Percentiles rank a stretch among this genome's conserved stretches.
Evolutionary conservation across 2,797 vertebrate genomes (phyloP).

Genomic region (Heliangelus exortis): DNA sequence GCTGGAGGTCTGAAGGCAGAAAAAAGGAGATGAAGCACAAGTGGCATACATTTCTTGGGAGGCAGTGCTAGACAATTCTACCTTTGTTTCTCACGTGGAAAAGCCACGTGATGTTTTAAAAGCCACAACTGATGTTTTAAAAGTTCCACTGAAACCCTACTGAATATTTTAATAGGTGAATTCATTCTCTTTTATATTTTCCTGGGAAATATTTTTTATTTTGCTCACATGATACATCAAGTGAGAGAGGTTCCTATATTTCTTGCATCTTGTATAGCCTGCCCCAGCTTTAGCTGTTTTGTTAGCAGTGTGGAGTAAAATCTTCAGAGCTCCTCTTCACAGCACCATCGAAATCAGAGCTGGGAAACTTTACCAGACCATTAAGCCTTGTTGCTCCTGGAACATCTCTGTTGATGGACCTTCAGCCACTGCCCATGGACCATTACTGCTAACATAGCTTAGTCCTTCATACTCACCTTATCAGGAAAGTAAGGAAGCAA

Average conservation of each 20-base stretch:
- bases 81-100: neutral
- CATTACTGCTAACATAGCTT: neutral
- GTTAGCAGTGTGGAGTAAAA: neutral
- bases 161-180: conserved; percentile 55
- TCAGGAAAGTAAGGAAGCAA: neutral
- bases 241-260: neutral
- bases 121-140: conserved; percentile 46
- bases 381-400: neutral
- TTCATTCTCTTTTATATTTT: conserved; percentile 26
- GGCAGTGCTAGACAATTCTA: neutral
- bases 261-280: neutral
- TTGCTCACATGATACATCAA: neutral
- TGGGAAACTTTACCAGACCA: neutral
- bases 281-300: neutral
- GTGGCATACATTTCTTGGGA: neutral
- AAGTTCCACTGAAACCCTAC: neutral
- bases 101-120: conserved; percentile 56
- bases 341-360: neutral
- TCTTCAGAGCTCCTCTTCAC: neutral
- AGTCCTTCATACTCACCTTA: neutral
- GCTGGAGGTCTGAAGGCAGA: neutral
- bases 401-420: neutral
- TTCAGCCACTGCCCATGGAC: neutral
- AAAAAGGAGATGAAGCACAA: neutral
- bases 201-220: conserved; percentile 62